A percentile compares a stretch with the other conserved stretches of the same genome.
Evolutionary conservation across 2,797 vertebrate genomes (phyloP).

Genomic region (Glyptemys insculpta): DNA sequence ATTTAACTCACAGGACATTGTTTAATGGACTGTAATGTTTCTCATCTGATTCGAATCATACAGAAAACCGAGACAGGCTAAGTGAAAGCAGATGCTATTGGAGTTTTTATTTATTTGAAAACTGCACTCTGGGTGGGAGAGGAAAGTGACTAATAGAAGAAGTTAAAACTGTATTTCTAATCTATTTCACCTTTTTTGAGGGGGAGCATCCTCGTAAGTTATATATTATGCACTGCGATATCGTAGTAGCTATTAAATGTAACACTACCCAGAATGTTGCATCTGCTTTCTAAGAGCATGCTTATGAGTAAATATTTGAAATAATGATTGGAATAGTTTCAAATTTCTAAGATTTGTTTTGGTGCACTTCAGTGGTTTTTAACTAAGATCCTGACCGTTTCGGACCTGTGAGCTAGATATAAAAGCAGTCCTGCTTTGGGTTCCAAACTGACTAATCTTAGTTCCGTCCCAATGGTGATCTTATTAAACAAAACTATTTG

Average conservation of each 20-base stretch:
- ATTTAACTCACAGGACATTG: background rate
- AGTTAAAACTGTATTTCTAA: background rate
- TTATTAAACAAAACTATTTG: background rate
- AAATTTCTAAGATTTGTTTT: background rate
- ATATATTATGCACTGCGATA: background rate
- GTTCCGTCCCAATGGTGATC: background rate
- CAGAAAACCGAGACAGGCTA: background rate
- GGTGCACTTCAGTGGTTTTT: background rate
- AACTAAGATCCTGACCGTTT: background rate
- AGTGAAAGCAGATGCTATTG: background rate
- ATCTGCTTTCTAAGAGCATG: background rate
- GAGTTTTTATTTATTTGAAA: background rate
- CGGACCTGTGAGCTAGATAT: background rate
- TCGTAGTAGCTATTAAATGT: background rate
- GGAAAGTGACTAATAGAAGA: fast-evolving
- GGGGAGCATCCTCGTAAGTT: background rate
- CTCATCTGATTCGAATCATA: background rate
- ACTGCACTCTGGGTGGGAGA: background rate
- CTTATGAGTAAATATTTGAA: background rate
- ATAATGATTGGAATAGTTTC: background rate
- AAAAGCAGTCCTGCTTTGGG: background rate
- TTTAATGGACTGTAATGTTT: background rate
- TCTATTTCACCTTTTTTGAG: background rate
- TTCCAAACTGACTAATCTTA: background rate
- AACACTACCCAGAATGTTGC: background rate